Percentiles rank a stretch among this genome's conserved stretches.
Evolutionary conservation across 2,797 vertebrate species (phyloP).

Genomic region (Manis pentadactyla): DNA sequence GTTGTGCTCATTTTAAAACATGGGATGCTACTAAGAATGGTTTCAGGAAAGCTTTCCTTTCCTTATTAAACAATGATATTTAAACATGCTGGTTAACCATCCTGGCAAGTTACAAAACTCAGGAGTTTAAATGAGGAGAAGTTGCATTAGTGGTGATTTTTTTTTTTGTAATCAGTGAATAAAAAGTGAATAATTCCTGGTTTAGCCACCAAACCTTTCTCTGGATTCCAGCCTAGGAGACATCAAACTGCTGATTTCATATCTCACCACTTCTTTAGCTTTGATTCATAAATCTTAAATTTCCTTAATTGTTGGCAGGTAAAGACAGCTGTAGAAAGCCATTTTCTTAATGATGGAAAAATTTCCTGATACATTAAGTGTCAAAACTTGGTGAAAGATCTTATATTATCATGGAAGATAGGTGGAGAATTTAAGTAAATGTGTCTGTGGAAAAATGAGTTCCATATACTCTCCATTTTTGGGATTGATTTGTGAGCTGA

Average conservation of each 20-base stretch:
- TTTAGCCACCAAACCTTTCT: constrained; percentile 18
- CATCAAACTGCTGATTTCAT: constrained; percentile 49
- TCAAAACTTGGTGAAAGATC: neutral
- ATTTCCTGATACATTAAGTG: constrained; percentile 49
- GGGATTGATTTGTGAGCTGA: constrained; percentile 58
- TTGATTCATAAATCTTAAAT: constrained; percentile 64
- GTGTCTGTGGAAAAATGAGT: neutral
- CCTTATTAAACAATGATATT: neutral
- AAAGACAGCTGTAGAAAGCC: constrained; percentile 44
- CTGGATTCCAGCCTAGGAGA: constrained; percentile 45
- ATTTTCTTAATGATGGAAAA: constrained; percentile 64
- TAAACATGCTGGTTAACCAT: neutral
- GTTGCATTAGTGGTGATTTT: neutral
- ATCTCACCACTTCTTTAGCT: constrained; percentile 48
- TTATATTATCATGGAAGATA: constrained; percentile 5
- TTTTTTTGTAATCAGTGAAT: neutral
- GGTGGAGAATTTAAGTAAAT: neutral
- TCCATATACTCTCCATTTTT: neutral
- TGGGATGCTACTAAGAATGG: neutral
- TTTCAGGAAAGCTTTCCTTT: neutral
- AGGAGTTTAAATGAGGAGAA: neutral
- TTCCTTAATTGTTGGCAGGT: constrained; percentile 47
- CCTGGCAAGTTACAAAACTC: neutral
- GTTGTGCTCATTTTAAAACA: constrained; percentile 18
- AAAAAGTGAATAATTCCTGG: neutral